Conservation (phyloP, 2,113 vertebrate species). For the Micronycteris hirsuta region DNA sequence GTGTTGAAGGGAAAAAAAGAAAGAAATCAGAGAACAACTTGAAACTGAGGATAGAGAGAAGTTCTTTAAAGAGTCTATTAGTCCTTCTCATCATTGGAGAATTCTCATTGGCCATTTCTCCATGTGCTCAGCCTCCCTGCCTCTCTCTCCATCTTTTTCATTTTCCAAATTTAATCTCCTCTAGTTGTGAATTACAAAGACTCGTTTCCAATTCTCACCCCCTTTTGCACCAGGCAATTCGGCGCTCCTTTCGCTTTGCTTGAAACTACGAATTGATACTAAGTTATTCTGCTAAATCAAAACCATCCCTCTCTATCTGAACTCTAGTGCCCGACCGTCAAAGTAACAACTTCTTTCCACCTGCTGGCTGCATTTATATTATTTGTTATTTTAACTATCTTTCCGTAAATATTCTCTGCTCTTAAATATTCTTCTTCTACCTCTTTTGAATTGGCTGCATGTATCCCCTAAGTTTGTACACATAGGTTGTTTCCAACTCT, state of each 20-base stretch:
- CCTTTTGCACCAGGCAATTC: not conserved
- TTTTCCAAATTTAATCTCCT: not conserved
- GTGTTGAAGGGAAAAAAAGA: not conserved
- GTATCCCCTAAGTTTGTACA: not conserved
- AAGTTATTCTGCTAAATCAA: not conserved
- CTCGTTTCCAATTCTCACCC: not conserved
- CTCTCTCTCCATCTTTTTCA: not conserved
- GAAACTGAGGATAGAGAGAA: not conserved
- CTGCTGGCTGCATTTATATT: not conserved
- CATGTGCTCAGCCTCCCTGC: not conserved
- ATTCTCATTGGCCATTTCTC: not conserved
- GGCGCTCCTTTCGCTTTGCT: not conserved
- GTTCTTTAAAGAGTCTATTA: not conserved
- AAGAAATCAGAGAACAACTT: not conserved
- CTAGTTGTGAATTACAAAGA: not conserved
- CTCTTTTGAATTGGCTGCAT: not conserved
- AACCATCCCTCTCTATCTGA: not conserved
- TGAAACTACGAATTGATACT: not conserved
- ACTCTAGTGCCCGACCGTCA: not conserved
- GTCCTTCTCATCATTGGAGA: not conserved
- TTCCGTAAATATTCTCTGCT: not conserved
- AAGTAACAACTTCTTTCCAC: not conserved
- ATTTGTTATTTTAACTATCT: not conserved
- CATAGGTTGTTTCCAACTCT: not conserved
- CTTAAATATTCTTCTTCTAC: not conserved